phyloP scores from a whole-genome alignment of 2,888 invertebrate genomes.

The Troides oblongomaculatus region DNA sequence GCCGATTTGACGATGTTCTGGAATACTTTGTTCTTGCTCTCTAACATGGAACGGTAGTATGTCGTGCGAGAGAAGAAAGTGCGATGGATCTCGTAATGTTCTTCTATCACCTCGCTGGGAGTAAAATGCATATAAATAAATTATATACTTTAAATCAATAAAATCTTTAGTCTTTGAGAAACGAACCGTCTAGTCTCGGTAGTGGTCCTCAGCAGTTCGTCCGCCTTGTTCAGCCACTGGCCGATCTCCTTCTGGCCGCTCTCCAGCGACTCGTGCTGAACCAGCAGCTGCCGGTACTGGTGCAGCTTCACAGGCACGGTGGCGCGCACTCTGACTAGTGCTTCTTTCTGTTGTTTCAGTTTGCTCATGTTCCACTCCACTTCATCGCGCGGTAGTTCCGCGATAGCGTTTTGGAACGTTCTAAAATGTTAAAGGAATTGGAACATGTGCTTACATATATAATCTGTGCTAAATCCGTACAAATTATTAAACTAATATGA shows the following conservation, averaged over 20 bases:
- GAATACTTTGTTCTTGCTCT: constrained; percentile 96
- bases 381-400: constrained; percentile 93
- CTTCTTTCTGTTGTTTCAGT: constrained; percentile 93
- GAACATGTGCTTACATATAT: neutral
- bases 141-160: no score
- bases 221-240: constrained; percentile 92
- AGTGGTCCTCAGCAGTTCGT: constrained; percentile 81
- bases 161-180: neutral
- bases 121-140: constrained; percentile 36
- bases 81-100: constrained; percentile 89
- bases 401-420: constrained; percentile 93
- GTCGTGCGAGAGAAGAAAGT: constrained; percentile 92
- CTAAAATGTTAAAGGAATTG: constrained; percentile 50
- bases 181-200: constrained; percentile 63
- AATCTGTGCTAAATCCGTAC: no score
- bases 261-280: constrained; percentile 94
- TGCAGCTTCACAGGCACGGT: constrained; percentile 90
- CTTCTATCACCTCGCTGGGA: constrained; percentile 86
- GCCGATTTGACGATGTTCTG: constrained; percentile 91
- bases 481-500: no score
- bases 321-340: constrained; percentile 90
- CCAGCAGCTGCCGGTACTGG: constrained; percentile 88
- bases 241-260: constrained; percentile 92
- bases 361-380: constrained; percentile 94
- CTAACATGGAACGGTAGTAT: constrained; percentile 95